A percentile compares a stretch with the other conserved stretches of the same genome.
These are phyloP conservation scores for Hypomesus transpacificus DNA, from an alignment of 2,113 vertebrate species.

Conservation along the genomic window DNA sequence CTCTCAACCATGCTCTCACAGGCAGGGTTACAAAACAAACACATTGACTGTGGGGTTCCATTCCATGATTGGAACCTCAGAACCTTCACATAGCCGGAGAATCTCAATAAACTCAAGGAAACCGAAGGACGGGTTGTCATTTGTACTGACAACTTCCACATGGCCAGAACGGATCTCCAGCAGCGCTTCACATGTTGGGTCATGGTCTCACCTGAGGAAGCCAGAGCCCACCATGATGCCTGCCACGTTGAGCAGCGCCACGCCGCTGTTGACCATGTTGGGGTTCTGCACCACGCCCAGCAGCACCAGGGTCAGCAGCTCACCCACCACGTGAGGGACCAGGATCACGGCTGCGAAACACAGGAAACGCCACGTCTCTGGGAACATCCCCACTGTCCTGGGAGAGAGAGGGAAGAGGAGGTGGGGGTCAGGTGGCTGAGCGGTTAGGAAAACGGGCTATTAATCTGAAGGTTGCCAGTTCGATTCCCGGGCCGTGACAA, in stretches of 20 bases:
- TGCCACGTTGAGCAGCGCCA: conserved; percentile 84
- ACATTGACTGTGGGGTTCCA: too few species aligned
- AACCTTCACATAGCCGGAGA: too few species aligned
- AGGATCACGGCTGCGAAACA: conserved; percentile 83
- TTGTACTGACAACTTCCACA: background rate
- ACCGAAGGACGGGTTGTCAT: too few species aligned
- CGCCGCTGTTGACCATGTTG: conserved; percentile 83
- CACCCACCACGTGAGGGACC: conserved; percentile 83
- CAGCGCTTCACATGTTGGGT: background rate
- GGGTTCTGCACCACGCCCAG: conserved; percentile 89
- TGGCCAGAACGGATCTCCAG: background rate
- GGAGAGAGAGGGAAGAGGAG: background rate
- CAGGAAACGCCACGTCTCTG: conserved; percentile 80
- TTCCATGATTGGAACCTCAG: too few species aligned
- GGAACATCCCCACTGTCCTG: conserved; percentile 85
- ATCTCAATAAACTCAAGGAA: too few species aligned
- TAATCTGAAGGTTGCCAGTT: too few species aligned
- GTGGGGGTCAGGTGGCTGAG: background rate
- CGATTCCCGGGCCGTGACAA: too few species aligned
- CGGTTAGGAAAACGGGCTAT: too few species aligned
- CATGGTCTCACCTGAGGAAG: conserved; percentile 79
- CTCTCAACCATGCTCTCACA: too few species aligned
- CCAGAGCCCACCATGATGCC: conserved; percentile 87
- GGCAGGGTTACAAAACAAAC: too few species aligned
- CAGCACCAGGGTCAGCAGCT: conserved; percentile 84